Evolutionary conservation across 2,113 vertebrate species (phyloP).

Genomic region (Guaruba guarouba): DNA sequence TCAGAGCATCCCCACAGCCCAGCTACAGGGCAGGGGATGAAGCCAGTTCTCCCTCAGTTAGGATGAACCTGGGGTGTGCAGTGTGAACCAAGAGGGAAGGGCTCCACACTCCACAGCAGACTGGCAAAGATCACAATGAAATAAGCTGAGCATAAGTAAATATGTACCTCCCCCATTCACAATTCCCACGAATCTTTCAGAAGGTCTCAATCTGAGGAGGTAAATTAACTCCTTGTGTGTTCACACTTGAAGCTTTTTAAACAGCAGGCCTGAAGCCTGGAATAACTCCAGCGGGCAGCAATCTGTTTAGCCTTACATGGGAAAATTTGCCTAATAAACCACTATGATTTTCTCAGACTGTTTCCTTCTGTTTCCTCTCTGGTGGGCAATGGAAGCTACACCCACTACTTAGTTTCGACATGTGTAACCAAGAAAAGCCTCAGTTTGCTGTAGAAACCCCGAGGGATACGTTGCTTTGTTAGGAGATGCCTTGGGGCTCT

Average conservation of each 20-base stretch:
- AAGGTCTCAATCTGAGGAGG: slow-evolving; percentile 10
- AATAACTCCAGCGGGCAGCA: slow-evolving; percentile 13
- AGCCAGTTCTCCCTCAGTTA: not conserved
- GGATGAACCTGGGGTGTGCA: not conserved
- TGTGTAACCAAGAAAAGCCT: slow-evolving; percentile 52
- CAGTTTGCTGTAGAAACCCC: not conserved
- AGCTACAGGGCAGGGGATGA: not conserved
- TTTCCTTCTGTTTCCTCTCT: slow-evolving; percentile 55
- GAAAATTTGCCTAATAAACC: slow-evolving; percentile 33
- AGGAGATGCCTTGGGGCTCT: slow-evolving; percentile 20
- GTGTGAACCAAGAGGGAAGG: not conserved
- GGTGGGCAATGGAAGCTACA: slow-evolving; percentile 34
- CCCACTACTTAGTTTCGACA: slow-evolving; percentile 21
- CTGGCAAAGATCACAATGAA: not conserved
- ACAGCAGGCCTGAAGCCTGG: not conserved
- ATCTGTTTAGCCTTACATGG: slow-evolving; percentile 1
- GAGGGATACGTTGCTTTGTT: slow-evolving; percentile 24
- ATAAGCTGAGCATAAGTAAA: not conserved
- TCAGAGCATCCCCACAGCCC: not conserved
- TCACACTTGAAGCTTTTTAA: not conserved
- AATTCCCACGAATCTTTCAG: not conserved
- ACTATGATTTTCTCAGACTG: slow-evolving; percentile 10
- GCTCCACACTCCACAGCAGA: not conserved
- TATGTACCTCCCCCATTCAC: not conserved
- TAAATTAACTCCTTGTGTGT: slow-evolving; percentile 15